A percentile compares a stretch with the other conserved stretches of the same genome.
phyloP scores from a whole-genome alignment of 2,797 vertebrate species.

The Myiotriccus ornatus region DNA sequence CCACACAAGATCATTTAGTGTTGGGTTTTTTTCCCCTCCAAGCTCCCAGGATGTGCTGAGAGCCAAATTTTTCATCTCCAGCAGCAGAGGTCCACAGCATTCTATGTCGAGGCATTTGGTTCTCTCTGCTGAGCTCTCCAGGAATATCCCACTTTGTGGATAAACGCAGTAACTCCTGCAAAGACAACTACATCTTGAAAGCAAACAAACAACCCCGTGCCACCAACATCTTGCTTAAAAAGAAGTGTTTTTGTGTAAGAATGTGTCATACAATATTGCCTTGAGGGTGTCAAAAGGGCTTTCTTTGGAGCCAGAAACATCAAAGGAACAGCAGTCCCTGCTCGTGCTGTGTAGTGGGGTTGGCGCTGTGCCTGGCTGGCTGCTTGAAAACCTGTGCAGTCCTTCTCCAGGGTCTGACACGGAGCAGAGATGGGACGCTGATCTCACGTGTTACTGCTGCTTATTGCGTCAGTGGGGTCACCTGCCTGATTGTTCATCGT shows the following conservation, averaged over 20 bases:
- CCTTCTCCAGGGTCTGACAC: not conserved
- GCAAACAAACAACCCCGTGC: not conserved
- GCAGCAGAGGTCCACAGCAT: not conserved
- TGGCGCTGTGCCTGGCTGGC: fast-evolving
- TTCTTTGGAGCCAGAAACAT: not conserved
- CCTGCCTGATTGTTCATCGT: fast-evolving
- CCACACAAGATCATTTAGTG: not conserved
- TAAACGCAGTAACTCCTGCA: not conserved
- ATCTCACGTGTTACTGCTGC: not conserved
- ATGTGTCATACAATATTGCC: not conserved
- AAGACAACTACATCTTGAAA: not conserved
- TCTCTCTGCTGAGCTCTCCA: not conserved
- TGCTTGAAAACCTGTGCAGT: not conserved
- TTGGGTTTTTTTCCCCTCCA: not conserved
- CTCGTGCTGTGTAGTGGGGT: not conserved
- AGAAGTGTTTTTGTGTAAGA: not conserved
- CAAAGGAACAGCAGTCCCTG: not conserved
- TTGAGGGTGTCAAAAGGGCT: not conserved
- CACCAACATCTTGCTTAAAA: not conserved
- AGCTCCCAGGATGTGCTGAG: not conserved
- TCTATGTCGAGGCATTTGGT: fast-evolving
- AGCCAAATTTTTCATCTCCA: not conserved
- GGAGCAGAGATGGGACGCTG: not conserved
- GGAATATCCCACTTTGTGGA: not conserved
- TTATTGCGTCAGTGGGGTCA: not conserved